A percentile compares a stretch with the other conserved stretches of the same genome.
phyloP scores from a whole-genome alignment of 2,113 vertebrate species.

The Chaetura pelagica region DNA sequence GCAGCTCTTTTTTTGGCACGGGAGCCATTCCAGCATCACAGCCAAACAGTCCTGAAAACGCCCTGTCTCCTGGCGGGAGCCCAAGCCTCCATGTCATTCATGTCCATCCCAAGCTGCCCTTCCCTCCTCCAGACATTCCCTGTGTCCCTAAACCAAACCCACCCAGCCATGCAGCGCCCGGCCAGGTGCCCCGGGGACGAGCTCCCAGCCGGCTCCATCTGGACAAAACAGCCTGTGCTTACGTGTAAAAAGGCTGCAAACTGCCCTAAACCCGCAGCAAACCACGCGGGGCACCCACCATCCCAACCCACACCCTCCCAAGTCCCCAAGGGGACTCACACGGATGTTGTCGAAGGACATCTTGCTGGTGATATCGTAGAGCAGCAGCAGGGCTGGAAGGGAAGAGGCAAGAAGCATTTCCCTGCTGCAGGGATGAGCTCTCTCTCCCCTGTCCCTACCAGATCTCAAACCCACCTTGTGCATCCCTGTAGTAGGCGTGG shows the following conservation, averaged over 20 bases:
- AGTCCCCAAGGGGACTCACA: conserved; percentile 61
- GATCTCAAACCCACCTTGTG: conserved; percentile 84
- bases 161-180: background rate
- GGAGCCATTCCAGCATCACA: background rate
- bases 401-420: background rate
- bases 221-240: background rate
- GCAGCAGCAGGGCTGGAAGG: conserved; percentile 86
- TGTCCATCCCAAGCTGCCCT: background rate
- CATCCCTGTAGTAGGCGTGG: conserved; percentile 94
- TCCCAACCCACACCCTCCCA: rapidly evolving
- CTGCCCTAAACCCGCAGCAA: background rate
- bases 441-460: rapidly evolving
- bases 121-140: background rate
- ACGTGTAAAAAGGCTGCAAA: rapidly evolving
- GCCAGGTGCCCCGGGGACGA: background rate
- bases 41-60: rapidly evolving
- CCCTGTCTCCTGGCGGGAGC: background rate
- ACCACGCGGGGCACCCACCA: rapidly evolving
- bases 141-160: background rate
- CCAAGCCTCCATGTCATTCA: background rate
- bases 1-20: background rate
- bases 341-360: conserved; percentile 94
- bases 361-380: conserved; percentile 94
- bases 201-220: background rate
- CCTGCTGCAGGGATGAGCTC: background rate